phyloP scores from a whole-genome alignment of 2,113 vertebrate genomes.

The Phrynosoma platyrhinos region DNA sequence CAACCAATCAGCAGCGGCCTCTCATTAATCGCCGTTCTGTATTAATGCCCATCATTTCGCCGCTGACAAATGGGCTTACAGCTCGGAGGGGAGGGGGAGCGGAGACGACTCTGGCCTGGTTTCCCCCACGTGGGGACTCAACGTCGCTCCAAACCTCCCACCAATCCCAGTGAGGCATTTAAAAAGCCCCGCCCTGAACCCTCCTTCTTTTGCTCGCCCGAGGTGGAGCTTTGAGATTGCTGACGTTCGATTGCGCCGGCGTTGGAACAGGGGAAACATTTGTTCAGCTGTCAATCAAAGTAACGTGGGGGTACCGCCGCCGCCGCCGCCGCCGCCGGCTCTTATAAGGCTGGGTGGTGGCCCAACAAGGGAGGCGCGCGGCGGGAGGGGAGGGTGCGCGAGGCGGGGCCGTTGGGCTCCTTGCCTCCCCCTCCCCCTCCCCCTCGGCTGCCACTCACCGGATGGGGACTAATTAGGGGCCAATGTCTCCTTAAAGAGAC shows the following conservation, averaged over 20 bases:
- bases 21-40: slow-evolving; percentile 75
- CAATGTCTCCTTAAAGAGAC: slow-evolving; percentile 78
- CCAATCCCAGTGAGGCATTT: slow-evolving; percentile 46
- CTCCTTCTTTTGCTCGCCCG: slow-evolving; percentile 48
- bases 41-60: slow-evolving; percentile 78
- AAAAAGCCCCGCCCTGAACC: background rate
- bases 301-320: slow-evolving; percentile 86
- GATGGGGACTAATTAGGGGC: slow-evolving; percentile 78
- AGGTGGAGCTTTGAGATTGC: slow-evolving; percentile 73
- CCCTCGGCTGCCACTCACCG: slow-evolving; percentile 47
- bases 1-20: slow-evolving; percentile 76
- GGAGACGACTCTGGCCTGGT: background rate
- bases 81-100: background rate
- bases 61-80: slow-evolving; percentile 75
- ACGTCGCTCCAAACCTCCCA: background rate
- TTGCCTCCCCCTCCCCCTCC: slow-evolving; percentile 28
- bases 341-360: slow-evolving; percentile 66
- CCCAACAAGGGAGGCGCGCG: slow-evolving; percentile 60
- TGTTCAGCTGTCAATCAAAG: slow-evolving; percentile 95
- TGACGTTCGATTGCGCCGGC: slow-evolving; percentile 80
- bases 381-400: background rate
- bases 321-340: slow-evolving; percentile 23
- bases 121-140: slow-evolving; percentile 81
- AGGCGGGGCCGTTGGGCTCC: slow-evolving; percentile 27
- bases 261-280: slow-evolving; percentile 85